A percentile compares a stretch with the other conserved stretches of the same genome.
These are phyloP conservation scores for Dinocampus coccinellae DNA, from an alignment of 2,888 invertebrate genomes.

Conservation along the genomic window DNA sequence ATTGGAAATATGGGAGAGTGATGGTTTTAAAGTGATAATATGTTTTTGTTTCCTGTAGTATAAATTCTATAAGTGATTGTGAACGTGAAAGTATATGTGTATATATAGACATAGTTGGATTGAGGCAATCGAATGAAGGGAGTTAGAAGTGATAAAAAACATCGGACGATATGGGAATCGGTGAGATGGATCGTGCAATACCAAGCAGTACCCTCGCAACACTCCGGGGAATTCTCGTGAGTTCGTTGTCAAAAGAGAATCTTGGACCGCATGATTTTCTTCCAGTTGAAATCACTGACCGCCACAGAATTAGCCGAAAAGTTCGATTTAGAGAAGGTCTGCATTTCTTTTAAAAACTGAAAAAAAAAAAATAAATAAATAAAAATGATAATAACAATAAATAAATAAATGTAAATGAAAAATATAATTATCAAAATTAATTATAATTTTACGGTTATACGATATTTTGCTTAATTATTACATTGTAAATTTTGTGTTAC, in stretches of 20 bases:
- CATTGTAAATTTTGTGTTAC: background rate
- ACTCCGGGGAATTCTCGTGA: conserved; percentile 72
- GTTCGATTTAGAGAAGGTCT: conserved; percentile 63
- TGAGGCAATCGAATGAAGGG: conserved; percentile 17
- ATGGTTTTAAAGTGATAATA: no score
- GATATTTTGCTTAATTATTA: background rate
- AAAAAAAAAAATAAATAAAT: background rate
- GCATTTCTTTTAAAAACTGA: background rate
- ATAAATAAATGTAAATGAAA: background rate
- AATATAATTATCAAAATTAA: background rate
- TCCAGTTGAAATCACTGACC: conserved; percentile 56
- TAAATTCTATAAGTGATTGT: background rate
- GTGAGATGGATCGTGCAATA: conserved; percentile 67
- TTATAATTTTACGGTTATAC: background rate
- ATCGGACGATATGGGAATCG: conserved; percentile 43
- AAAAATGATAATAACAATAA: no score
- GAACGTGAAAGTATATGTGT: background rate
- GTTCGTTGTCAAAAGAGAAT: conserved; percentile 73
- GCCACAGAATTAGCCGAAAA: conserved; percentile 53
- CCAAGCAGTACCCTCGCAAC: conserved; percentile 72
- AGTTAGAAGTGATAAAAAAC: conserved; percentile 7
- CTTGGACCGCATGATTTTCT: conserved; percentile 70
- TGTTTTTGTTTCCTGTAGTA: no score
- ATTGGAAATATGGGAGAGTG: no score
- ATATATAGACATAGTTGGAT: background rate